Evolutionary conservation across 1,140 invertebrate species (phyloP), one percentile per base, ranked within the genome.

Genomic region (Orius insidiosus): DNA sequence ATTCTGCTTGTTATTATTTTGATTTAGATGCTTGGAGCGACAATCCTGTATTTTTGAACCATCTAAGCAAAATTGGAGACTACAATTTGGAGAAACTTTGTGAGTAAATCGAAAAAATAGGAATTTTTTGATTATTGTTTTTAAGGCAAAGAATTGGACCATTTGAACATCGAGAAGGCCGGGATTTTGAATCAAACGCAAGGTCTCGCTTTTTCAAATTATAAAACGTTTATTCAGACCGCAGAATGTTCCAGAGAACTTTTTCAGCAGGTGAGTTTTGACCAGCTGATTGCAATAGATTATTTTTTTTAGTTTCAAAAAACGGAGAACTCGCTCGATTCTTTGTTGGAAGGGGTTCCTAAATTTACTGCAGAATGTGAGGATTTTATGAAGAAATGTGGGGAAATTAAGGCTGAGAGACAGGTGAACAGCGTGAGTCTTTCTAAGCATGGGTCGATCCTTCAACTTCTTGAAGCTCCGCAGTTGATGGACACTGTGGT

Each of bases 141-240:
- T 63, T 46, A 55, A 67, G 74, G 66, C 47, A 83, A 81, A 60
- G 88, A 93, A 63, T 82, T 85, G 34, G 74, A 78, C 32, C 69
- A 76, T 46, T 64, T 95, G 44, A 68, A 68, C 32, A 83, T 89
- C 54, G 86, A 93, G 59, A 82, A 78, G 60, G 69, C 69, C 56
- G 61, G 72, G 36, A 72, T 92, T 32, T 68, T 82, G 30, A 81
- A 89, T 58, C 83, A 84, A 58, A 92, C 85, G 0, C 85, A 90
- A 64, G 84, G 93, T 52, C 61, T 95, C 48, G 86, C 87, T 13
- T 87, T 90, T 61, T 74, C 79, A 18, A 92, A 94, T 65, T 94
- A 94, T 58, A 90, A 89, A 68, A 92, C 86, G 1, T 94, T 95
- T 65, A 89, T 95, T 42, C 79, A 86, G 59, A 90, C 88, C 2